Base-by-base conservation (phyloP, 2,888 invertebrate species). In the Anagyrus pseudococci region DNA sequence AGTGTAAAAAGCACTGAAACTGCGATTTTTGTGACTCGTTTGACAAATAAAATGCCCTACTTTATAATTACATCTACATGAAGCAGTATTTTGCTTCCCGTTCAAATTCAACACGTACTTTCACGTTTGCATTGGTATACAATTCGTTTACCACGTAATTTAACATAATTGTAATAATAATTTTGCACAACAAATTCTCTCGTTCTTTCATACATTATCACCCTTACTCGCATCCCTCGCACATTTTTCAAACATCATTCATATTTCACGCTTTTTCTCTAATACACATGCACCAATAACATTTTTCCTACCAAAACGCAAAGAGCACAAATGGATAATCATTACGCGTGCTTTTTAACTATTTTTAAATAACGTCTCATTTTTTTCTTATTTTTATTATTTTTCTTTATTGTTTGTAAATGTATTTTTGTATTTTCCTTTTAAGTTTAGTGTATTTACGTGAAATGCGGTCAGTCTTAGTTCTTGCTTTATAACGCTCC, bases 391-490 rank as follows among this genome's bases (percentile, higher is more conserved):
- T 29, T 29, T 4, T 29, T 29, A 10, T 10, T 29, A 7, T 29
- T 29, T 49, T 29, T 17, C 17, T 17, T 48, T 7, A 25, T 17
- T 1, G 8, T 49, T 49, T 8, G 15, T 25, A 10, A 26, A 26
- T 23, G 13, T 25, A 25, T 17, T 49, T 25, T 33, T 44, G 4
- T 22, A 17, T 44, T 44, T 44, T 7, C 19, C n/a, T n/a, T n/a
- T n/a, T n/a, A n/a, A n/a, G n/a, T n/a, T n/a, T n/a, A n/a, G n/a
- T 44, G 4, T 22, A 17, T 44, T 44, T 44, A 4, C 19, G 47
- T 50, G 49, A 46, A 58, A 64, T 70, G 71, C 74, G 73, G 71
- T 75, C 74, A 75, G 75, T 76, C 73, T 75, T 75, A 70, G 71
- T 71, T 74, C 72, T 13, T 37, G 68, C 50, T 41, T 49, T 43